phyloP scores from a whole-genome alignment of 2,113 vertebrate species.

The Coryphaenoides rupestris region DNA sequence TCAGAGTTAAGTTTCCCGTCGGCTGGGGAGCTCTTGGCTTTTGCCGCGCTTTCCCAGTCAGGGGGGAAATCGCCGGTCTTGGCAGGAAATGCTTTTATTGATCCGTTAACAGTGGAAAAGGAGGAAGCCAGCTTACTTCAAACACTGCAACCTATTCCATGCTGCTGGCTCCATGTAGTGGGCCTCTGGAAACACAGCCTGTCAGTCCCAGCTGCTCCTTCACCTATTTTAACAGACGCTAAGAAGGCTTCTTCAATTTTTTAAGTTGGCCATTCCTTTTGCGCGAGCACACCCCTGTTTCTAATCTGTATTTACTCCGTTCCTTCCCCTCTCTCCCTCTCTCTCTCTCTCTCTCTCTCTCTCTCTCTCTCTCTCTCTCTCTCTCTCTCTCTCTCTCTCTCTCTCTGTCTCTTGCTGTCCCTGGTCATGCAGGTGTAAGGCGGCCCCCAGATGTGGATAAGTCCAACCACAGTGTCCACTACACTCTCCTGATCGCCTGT shows the following conservation, averaged over 20 bases:
- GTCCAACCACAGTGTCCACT: conserved; percentile 77
- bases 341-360: not conserved
- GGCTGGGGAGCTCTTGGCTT: conserved; percentile 40
- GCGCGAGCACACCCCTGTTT: conserved; percentile 16
- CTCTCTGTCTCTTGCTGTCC: too few species aligned
- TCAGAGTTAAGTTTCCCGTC: conserved; percentile 51
- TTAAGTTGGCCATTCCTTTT: conserved; percentile 18
- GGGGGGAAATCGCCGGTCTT: conserved; percentile 18
- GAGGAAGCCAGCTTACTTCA: conserved; percentile 42
- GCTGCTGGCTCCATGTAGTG: conserved; percentile 36
- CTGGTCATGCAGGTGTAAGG: conserved; percentile 70
- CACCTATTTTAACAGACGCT: conserved; percentile 45
- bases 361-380: not conserved
- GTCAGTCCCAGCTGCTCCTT: conserved; percentile 53
- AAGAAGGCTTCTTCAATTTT: conserved; percentile 4
- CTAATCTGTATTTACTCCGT: conserved; percentile 12
- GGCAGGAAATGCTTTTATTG: conserved; percentile 45
- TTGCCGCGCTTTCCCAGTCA: conserved; percentile 23
- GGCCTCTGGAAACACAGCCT: conserved; percentile 48
- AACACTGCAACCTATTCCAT: conserved; percentile 46
- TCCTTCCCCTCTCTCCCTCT: too few species aligned
- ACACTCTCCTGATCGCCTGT: conserved; percentile 81
- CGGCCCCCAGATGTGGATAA: conserved; percentile 73
- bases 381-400: not conserved
- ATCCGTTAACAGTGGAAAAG: conserved; percentile 49